These are phyloP conservation scores for Ormyrus thymus DNA, from an alignment of 2,888 invertebrate species.

Conservation along the genomic window DNA sequence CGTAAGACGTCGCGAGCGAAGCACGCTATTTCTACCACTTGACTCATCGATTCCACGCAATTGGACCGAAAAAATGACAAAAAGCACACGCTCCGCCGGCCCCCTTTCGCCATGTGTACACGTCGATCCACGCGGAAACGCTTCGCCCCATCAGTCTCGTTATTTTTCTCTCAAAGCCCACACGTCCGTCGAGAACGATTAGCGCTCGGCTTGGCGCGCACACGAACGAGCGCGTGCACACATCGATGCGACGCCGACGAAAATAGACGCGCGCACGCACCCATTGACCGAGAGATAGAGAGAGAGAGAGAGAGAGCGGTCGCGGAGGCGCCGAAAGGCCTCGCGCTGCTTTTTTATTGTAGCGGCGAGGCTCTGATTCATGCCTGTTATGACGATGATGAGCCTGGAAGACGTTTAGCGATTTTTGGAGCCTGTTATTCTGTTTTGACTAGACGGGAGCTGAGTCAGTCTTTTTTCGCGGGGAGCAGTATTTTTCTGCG, in stretches of 20 bases:
- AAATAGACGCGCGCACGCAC: not conserved
- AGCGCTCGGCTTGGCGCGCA: not conserved
- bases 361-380: conserved; percentile 25
- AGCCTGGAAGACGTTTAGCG: not conserved
- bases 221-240: not conserved
- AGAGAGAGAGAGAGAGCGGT: not conserved
- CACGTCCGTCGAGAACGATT: conserved; percentile 30
- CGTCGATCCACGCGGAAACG: not conserved
- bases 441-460: too few relatives aligned
- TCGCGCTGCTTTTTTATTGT: conserved; percentile 24
- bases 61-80: not conserved
- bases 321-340: conserved; percentile 37
- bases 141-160: not conserved
- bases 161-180: not conserved
- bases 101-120: too few relatives aligned
- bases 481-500: too few relatives aligned
- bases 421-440: not conserved
- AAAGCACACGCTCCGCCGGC: too few relatives aligned
- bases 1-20: too few relatives aligned
- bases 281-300: conserved; percentile 26
- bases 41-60: not conserved
- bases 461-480: too few relatives aligned
- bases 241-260: conserved; percentile 22
- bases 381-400: conserved; percentile 35
- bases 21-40: too few relatives aligned